A percentile compares a stretch with the other conserved stretches of the same genome.
These are phyloP conservation scores for Acrocyrtus sp. DNA, from an alignment of 2,888 invertebrate species.

Conservation along the genomic window DNA sequence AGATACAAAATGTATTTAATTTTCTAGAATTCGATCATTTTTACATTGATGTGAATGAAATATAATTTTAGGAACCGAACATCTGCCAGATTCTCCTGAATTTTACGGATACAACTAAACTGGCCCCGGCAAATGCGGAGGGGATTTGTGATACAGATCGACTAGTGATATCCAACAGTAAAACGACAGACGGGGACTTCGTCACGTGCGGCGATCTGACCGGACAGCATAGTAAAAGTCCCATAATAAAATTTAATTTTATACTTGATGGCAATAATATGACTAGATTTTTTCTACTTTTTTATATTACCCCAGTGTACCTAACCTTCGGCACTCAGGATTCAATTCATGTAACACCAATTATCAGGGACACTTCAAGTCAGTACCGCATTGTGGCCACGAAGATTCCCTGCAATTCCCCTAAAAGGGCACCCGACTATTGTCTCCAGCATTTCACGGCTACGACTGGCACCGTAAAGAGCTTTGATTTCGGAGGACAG, in stretches of 20 bases:
- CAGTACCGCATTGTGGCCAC: constrained; percentile 6
- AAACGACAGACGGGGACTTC: not conserved
- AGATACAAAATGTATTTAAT: too few relatives aligned
- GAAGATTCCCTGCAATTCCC: constrained; percentile 17
- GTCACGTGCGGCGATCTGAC: constrained; percentile 28
- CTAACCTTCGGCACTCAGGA: constrained; percentile 19
- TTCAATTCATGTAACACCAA: constrained; percentile 9
- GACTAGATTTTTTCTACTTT: not conserved
- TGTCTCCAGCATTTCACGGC: constrained; percentile 37
- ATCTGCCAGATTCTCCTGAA: constrained; percentile 41
- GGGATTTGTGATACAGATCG: constrained; percentile 24
- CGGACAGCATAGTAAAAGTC: constrained; percentile 28
- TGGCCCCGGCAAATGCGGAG: not conserved
- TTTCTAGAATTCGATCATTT: too few relatives aligned
- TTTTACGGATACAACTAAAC: constrained; percentile 2
- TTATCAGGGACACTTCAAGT: not conserved
- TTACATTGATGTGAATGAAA: too few relatives aligned
- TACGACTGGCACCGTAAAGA: constrained; percentile 7
- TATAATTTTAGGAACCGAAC: constrained; percentile 22
- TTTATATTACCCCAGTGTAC: constrained; percentile 20
- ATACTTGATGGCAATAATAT: too few relatives aligned
- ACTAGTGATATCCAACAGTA: constrained; percentile 4
- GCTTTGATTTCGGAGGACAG: constrained; percentile 26
- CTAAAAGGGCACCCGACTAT: constrained; percentile 5
- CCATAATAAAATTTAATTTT: not conserved